Evolutionary conservation across 2,113 vertebrate species (phyloP), one percentile per base, ranked within the genome.

Genomic region (Calyptomena viridis): DNA sequence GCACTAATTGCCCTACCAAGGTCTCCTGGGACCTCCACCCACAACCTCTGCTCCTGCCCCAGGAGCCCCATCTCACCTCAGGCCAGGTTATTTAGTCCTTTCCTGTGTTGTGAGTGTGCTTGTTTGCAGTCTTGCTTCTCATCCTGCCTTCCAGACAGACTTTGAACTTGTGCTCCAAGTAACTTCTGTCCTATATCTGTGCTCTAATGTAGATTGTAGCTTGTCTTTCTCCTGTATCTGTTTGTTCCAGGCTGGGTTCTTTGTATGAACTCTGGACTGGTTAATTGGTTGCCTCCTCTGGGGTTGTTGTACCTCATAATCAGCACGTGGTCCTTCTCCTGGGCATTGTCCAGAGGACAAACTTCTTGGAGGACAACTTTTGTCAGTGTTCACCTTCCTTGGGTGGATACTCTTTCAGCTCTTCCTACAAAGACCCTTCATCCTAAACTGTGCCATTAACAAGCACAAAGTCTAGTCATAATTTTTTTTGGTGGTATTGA

Each of bases 21-120:
- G 59, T 53, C 50, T 69, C 14, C 37, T 71, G 50, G 25, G 28
- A 47, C 28, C 39, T 75, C 23, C 9, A 75, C 14, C 33, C 31
- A 58, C 47, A 10, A 8, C 12, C 14, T 40, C 0, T 1, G 20
- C 3, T 37, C 27, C 7, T 0, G 0, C 8, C 28, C 11, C 50
- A 44, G 31, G 33, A 81, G 28, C 28, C 22, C 7, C 6, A 21
- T 74, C 83, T 55, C 49, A 79, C 14, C 22, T 77, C 14, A 28
- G 59, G 20, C 14, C 20, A 15, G 16, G 31, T 5, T 9, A 11
- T 37, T 66, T 42, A 24, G 5, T 14, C 17, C 23, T 72, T 22
- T 62, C 3, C 9, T 80, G 3, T 8, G 5, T 2, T 60, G 5
- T 35, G 10, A 27, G 2, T 10, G 2, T 44, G 11, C 4, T 28